Evolutionary conservation across 2,113 vertebrate species (phyloP), one percentile per base, ranked within the genome.

Genomic region (Pardalotus punctatus): DNA sequence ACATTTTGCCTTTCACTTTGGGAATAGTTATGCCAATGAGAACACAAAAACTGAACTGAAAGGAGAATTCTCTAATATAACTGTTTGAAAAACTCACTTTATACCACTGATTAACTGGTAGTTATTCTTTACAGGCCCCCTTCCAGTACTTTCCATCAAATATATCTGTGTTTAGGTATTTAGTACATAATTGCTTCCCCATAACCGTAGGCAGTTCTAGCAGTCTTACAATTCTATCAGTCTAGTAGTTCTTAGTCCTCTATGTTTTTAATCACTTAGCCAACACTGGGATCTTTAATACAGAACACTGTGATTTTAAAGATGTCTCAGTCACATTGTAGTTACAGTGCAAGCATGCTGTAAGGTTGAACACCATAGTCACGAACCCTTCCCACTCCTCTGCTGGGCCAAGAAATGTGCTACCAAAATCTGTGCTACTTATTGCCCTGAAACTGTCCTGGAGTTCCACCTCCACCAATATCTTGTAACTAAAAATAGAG

Each of bases 401-500:
- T 71, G 76, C 51, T 65, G 53, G 19, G 54, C 50, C 40, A 80
- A 29, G 53, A 77, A 58, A 58, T 58, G 10, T n/a, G 43, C 35
- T 73, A 16, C 47, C 4, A 5, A 86, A 90, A 90, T 64, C 64
- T 0, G 0, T 62, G 72, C 64, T 90, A 86, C 56, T 86, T 76
- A 56, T 40, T 90, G 82, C 69, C 82, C 76, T 94, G 64, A 48
- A 93, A 95, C 67, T 78, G 80, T 77, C 62, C 47, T 53, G 51
- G 56, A 83, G 67, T 95, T 93, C 74, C 67, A 71, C 16, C 67
- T 88, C 90, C 72, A 86, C 51, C 90, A 88, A 16, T 90, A 81
- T 53, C 92, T 90, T 61, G 69, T 83, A 74, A 45, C 92, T 96
- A 94, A 95, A 96, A 97, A 81, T 86, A 67, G 88, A 95, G 45